Conservation (phyloP, 2,797 vertebrate species). For the Odontamblyopus rebecca region DNA sequence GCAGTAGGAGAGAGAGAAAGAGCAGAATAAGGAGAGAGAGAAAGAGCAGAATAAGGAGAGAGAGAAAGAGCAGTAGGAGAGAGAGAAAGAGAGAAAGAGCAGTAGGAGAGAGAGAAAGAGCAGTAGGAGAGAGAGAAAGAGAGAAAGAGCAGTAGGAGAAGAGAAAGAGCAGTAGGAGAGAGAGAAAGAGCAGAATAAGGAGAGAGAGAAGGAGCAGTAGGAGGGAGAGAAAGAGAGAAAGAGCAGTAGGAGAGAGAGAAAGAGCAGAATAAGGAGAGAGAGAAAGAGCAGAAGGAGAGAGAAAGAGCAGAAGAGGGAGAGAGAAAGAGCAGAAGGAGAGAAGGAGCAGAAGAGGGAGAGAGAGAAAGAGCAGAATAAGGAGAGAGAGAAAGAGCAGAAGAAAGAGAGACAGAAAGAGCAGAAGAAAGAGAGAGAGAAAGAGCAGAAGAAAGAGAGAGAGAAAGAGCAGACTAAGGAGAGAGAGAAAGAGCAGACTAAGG, state of each 20-base stretch:
- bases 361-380: neutral
- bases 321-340: neutral
- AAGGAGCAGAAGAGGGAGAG: no score
- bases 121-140: neutral
- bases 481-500: neutral
- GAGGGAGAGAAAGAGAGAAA: no score
- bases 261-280: no score
- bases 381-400: neutral
- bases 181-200: neutral
- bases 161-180: no score
- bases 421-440: no score
- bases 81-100: neutral
- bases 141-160: neutral
- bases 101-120: neutral
- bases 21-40: neutral
- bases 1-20: no score
- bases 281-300: no score
- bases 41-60: neutral
- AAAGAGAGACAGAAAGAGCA: neutral
- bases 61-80: neutral
- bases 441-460: no score
- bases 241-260: no score
- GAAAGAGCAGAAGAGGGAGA: neutral
- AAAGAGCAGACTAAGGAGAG: no score
- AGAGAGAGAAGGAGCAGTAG: no score